Base-by-base conservation (phyloP, 2,797 vertebrate genomes). In the Tarsius wallacei region DNA sequence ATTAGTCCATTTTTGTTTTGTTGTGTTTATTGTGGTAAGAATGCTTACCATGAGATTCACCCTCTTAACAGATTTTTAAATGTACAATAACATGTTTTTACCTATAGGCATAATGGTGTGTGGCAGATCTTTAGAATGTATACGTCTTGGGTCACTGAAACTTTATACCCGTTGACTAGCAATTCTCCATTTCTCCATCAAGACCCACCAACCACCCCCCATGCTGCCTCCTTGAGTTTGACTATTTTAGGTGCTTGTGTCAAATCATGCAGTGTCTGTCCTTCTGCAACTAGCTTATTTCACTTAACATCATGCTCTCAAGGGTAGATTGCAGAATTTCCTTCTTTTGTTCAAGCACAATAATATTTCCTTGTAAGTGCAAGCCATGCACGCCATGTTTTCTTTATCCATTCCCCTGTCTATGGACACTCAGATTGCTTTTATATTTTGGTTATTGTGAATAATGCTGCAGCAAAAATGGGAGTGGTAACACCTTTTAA, bases 1-100 rank as follows among this genome's bases (percentile, higher is more conserved):
- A 28, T 80, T 70, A 64, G 24, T 51, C 70, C 78, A 49, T 53
- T 22, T 33, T 16, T 42, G 66, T 68, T 78, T n/a, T 31, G 66
- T 55, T 36, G 26, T 83, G 47, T 78, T 90, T 94, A 63, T 28
- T 81, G 28, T 80, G 42, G 28, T 59, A 76, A 87, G 57, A 94
- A 24, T 36, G 63, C 31, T 87, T 84, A 76, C 28, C 16, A 13
- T 22, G 31, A 82, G 4, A 81, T 61, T 81, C 51, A 33, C 4
- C 49, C 24, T 93, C 9, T 36, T 84, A 82, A 92, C 17, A 49
- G n/a, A 74, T 70, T 78, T 90, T 36, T 61, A 87, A 80, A 16
- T 74, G 3, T 76, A 53, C 26, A 28, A 14, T 74, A 47, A 5
- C 59, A n/a, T 80, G 26, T 80, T 73, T n/a, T 28, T 36, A 36